phyloP scores from a whole-genome alignment of 2,113 vertebrate genomes.

The Buteo buteo region DNA sequence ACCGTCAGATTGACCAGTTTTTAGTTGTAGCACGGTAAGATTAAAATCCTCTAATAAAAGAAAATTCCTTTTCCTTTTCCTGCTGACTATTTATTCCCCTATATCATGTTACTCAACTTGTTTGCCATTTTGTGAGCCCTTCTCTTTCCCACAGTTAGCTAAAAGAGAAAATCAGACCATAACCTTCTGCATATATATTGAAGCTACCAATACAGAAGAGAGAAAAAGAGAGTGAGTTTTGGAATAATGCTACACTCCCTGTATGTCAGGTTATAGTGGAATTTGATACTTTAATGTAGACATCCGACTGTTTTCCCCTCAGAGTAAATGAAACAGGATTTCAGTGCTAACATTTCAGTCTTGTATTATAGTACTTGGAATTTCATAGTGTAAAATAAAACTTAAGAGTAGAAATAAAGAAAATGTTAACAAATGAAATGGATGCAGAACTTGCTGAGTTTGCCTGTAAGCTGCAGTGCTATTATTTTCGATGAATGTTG shows the following conservation, averaged over 20 bases:
- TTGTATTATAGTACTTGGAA: not conserved
- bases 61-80: slow-evolving; percentile 5
- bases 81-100: slow-evolving; percentile 30
- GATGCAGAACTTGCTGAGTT: not conserved
- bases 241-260: not conserved
- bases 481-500: not conserved
- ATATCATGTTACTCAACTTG: not conserved
- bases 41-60: slow-evolving; percentile 46
- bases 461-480: not conserved
- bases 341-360: not conserved
- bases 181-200: not conserved
- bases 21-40: slow-evolving; percentile 95
- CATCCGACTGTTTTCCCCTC: not conserved
- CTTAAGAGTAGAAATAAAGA: not conserved
- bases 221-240: not conserved
- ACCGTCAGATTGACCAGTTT: slow-evolving; percentile 98
- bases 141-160: slow-evolving; percentile 6
- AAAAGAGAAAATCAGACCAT: not conserved
- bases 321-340: not conserved
- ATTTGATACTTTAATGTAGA: not conserved
- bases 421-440: not conserved
- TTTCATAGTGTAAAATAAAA: not conserved
- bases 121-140: slow-evolving; percentile 38
- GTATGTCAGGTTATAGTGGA: not conserved
- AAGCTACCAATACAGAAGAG: not conserved